Evolutionary conservation across 2,888 invertebrate species (phyloP).

Genomic region (Eubasilissa splendida): DNA sequence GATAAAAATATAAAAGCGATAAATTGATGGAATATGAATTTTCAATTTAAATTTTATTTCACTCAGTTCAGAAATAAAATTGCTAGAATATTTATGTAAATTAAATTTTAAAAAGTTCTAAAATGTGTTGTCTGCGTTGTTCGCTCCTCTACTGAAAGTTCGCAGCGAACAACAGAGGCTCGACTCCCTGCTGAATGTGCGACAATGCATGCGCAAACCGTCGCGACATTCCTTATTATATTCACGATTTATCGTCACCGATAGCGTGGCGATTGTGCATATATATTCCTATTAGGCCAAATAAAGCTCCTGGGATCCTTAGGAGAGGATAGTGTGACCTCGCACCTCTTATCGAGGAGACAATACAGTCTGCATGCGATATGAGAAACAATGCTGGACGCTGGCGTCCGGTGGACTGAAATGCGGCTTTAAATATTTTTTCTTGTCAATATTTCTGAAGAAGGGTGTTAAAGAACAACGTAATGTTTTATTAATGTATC

Average conservation of each 20-base stretch:
- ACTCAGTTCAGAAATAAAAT: too few species aligned
- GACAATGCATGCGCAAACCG: constrained; percentile 13
- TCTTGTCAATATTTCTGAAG: too few species aligned
- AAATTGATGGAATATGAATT: too few species aligned
- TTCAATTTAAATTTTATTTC: too few species aligned
- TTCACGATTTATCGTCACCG: constrained; percentile 56
- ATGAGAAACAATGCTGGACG: background rate
- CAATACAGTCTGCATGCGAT: background rate
- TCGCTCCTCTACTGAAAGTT: background rate
- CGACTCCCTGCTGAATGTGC: background rate
- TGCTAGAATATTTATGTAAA: too few species aligned
- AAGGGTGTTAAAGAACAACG: too few species aligned
- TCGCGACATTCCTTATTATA: constrained; percentile 51
- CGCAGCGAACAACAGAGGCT: background rate
- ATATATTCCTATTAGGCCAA: constrained; percentile 50
- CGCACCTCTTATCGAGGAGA: constrained; percentile 19
- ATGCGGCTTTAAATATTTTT: too few species aligned
- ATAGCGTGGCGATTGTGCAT: constrained; percentile 47
- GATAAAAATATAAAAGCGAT: too few species aligned
- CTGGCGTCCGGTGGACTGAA: too few species aligned
- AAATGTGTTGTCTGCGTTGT: background rate
- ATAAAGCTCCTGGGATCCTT: constrained; percentile 24
- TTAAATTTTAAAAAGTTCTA: too few species aligned
- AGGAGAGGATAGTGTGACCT: constrained; percentile 13
- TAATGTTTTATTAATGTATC: too few species aligned